Base-by-base conservation (phyloP, 2,113 vertebrate genomes). In the Tringa solitaria region DNA sequence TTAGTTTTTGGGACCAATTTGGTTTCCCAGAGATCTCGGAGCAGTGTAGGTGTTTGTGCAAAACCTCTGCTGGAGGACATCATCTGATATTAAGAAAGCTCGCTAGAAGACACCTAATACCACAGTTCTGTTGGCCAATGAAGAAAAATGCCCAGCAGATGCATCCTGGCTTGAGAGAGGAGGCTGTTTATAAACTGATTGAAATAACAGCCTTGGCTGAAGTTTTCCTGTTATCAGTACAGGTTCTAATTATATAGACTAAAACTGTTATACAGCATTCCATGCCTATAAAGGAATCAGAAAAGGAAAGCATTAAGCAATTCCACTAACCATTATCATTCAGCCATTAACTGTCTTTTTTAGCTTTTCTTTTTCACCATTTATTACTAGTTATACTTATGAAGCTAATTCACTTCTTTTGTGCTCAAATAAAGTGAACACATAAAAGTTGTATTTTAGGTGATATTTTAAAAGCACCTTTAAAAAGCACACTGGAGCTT, bases 231-330 rank as follows among this genome's bases (percentile, higher is more conserved):
- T 97, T 96, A 95, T 96, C 95, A 96, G 73, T 43, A 46, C 73
- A 87, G 77, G 86, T 93, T 95, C 96, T 96, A 96, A 96, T 97
- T 97, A 96, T 96, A 96, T 65, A 84, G 92, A 93, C 88, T 75
- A 90, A 93, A 94, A 84, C 83, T 4, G n/a, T 89, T 93, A 84
- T 64, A 59, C 80, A 79, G 80, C 92, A 94, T 96, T 96, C 94
- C 94, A 89, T 96, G 80, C 86, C 96, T 74, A 87, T 96, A 96
- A 96, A 93, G 69, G 94, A 96, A 76, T 89, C 60, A 78, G 73
- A 57, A 93, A 87, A 94, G 60, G 64, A 90, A 95, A 88, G 69
- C 89, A 91, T 89, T 95, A 90, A 84, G 86, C 76, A 92, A 89
- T 96, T 94, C 86, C 3, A 2, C 82, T 93, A 80, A 76, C 93